Conservation (phyloP, 1,140 invertebrate genomes). For the Listronotus bonariensis region DNA sequence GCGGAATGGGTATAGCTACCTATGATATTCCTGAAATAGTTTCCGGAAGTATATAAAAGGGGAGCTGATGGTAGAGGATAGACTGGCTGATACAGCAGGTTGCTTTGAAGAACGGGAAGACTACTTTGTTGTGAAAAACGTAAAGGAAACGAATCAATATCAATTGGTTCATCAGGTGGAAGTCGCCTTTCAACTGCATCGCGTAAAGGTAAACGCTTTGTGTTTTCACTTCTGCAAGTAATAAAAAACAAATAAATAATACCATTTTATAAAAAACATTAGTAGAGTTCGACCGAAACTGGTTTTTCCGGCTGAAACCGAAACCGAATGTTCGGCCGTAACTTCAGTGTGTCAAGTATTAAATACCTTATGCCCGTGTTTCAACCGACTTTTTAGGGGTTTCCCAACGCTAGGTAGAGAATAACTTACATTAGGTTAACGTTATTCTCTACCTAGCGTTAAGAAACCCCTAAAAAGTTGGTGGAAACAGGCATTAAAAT, state of each 20-base stretch:
- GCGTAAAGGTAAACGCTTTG: constrained; percentile 59
- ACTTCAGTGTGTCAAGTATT: too few relatives aligned
- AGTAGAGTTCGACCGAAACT: not conserved
- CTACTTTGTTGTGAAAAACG: not conserved
- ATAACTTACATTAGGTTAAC: too few relatives aligned
- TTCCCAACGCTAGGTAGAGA: too few relatives aligned
- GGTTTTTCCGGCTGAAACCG: too few relatives aligned
- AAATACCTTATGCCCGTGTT: too few relatives aligned
- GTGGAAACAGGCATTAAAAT: too few relatives aligned
- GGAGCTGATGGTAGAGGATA: not conserved
- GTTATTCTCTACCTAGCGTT: too few relatives aligned
- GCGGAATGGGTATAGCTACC: constrained; percentile 22
- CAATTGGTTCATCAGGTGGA: constrained; percentile 60
- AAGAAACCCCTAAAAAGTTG: too few relatives aligned
- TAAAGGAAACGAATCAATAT: constrained; percentile 45
- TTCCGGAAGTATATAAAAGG: constrained; percentile 24
- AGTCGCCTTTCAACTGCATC: constrained; percentile 72
- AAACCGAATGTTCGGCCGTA: too few relatives aligned
- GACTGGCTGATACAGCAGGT: constrained; percentile 2
- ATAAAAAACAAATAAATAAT: not conserved
- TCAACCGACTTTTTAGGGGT: too few relatives aligned
- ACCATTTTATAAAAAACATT: not conserved
- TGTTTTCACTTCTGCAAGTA: constrained; percentile 38
- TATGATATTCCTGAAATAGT: constrained; percentile 34
- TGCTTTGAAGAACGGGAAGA: constrained; percentile 1